Percentiles rank a stretch among this genome's conserved stretches.
Evolutionary conservation across 2,888 invertebrate species (phyloP).

Genomic region (Xestia c-nigrum): DNA sequence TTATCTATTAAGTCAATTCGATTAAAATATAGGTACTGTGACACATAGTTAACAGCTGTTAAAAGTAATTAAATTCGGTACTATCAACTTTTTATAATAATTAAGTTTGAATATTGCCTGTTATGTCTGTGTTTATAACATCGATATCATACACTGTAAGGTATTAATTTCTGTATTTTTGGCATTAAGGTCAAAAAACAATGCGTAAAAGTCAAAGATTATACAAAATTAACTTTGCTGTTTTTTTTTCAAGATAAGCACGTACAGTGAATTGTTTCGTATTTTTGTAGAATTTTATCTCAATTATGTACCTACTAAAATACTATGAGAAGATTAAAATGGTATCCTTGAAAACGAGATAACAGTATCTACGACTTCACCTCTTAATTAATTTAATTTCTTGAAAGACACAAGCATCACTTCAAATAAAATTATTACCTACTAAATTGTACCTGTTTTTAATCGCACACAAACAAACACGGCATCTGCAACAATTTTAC

Average conservation of each 20-base stretch:
- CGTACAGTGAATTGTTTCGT: background rate
- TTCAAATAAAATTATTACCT: background rate
- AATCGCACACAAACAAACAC: background rate
- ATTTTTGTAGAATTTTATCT: slow-evolving; percentile 1
- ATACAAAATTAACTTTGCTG: background rate
- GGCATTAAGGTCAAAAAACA: background rate
- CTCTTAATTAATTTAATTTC: background rate
- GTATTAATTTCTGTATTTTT: background rate
- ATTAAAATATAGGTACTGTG: background rate
- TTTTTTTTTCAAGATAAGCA: background rate
- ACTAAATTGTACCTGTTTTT: background rate
- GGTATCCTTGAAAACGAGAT: slow-evolving; percentile 10
- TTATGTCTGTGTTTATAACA: slow-evolving; percentile 6
- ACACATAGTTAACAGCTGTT: background rate
- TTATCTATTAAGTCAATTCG: background rate
- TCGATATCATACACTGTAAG: too few relatives aligned
- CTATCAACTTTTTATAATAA: background rate
- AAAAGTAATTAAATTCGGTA: background rate
- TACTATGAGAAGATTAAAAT: background rate
- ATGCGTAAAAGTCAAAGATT: background rate
- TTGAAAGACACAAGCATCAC: background rate
- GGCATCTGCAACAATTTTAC: background rate
- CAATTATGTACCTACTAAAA: slow-evolving; percentile 1
- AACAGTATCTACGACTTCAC: slow-evolving; percentile 24
- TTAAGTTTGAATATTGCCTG: background rate